Base-by-base conservation (phyloP, 2,797 vertebrate genomes). In the Heterohyrax brucei region DNA sequence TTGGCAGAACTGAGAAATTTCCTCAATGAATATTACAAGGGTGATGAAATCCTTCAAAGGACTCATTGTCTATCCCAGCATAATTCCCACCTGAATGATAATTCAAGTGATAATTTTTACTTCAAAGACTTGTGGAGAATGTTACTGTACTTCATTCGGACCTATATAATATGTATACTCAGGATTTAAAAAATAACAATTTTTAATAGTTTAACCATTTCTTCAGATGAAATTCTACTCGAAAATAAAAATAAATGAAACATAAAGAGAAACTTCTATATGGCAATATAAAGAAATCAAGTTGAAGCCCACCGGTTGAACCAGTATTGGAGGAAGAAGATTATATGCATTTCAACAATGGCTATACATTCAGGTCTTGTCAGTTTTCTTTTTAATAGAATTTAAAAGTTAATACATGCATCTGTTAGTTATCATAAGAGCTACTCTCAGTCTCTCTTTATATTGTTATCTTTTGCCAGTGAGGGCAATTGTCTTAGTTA, bases 201-300 rank as follows among this genome's bases (percentile, higher is more conserved):
- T 39, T 85, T 93, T 75, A 73, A 26, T 66, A 83, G 44, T 70
- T 72, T 80, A 95, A 81, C 9, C 3, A 28, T 89, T 83, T 59
- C 76, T 93, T 96, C 70, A 96, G 91, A 95, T 96, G 66, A 97
- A 96, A 94, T 78, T 82, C 89, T 95, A 92, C 94, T 92, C 70
- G 96, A 59, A 95, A 76, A 26, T 64, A 5, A 22, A 46, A 83
- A 86, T 93, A 86, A 96, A 93, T 92, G 95, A 95, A 96, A 86
- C n/a, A 96, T 89, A 21, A 87, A 92, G 64, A 82, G 2, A 24
- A 85, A 33, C 53, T 83, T 91, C 59, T 53, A 73, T 2, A 19
- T 77, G 33, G 56, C 92, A 89, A 24, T 87, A 10, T 70, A 84
- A 96, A 96, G 83, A 93, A 93, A 85, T 72, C 78, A 96, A 90